These are phyloP conservation scores for Drosophila parvula DNA, from an alignment of 1,140 invertebrate species.

Conservation along the genomic window DNA sequence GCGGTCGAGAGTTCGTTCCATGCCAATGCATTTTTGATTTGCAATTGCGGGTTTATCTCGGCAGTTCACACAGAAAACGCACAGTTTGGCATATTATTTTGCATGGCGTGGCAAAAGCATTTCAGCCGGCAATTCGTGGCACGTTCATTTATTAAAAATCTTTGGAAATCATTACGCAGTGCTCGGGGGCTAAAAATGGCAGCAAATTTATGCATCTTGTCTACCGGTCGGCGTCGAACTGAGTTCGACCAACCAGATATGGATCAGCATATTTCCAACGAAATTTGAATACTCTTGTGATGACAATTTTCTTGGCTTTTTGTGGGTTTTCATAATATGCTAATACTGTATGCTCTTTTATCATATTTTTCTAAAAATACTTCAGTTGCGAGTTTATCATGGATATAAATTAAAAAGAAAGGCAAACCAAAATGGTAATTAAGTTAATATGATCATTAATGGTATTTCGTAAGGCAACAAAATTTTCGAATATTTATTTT, in stretches of 20 bases:
- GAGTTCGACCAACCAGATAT: slow-evolving; percentile 19
- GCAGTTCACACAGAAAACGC: slow-evolving; percentile 19
- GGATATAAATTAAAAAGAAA: neutral
- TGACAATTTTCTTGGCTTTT: neutral
- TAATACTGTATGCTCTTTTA: slow-evolving; percentile 7
- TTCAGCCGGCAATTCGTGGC: slow-evolving; percentile 16
- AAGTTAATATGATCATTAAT: neutral
- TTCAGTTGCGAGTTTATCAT: too few relatives aligned
- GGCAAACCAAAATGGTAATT: neutral
- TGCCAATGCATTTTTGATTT: slow-evolving; percentile 51
- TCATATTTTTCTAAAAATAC: neutral
- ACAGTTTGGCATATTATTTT: slow-evolving; percentile 26
- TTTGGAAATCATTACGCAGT: slow-evolving; percentile 35
- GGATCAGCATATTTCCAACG: slow-evolving; percentile 25
- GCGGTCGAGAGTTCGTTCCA: slow-evolving; percentile 20
- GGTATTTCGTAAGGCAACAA: neutral
- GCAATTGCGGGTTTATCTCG: slow-evolving; percentile 35
- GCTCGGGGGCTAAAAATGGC: slow-evolving; percentile 24
- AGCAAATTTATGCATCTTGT: slow-evolving; percentile 36
- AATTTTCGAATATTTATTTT: neutral
- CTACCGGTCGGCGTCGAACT: slow-evolving; percentile 6
- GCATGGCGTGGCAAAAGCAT: slow-evolving; percentile 14
- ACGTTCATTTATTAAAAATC: slow-evolving; percentile 50
- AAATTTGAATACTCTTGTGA: slow-evolving; percentile 40
- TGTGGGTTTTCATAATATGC: slow-evolving; percentile 3